Evolutionary conservation across 2,113 vertebrate genomes (phyloP).

Genomic region (Tetrao urogallus): DNA sequence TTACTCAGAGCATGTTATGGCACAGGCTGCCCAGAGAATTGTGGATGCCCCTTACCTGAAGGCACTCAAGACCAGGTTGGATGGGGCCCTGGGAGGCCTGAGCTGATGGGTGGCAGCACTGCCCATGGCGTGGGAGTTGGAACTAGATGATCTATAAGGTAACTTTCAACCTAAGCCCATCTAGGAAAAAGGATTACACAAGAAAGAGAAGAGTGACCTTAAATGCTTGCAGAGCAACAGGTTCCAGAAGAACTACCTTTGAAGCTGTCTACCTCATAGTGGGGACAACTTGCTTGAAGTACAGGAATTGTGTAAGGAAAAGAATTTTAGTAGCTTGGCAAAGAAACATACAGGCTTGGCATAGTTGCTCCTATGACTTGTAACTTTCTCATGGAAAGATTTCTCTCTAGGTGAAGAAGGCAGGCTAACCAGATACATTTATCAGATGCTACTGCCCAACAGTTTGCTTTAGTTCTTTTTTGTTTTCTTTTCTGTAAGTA

Average conservation of each 20-base stretch:
- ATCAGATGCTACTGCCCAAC: not conserved
- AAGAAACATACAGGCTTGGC: not conserved
- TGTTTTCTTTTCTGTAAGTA: not conserved
- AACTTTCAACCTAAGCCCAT: too few relatives aligned
- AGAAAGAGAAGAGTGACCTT: not conserved
- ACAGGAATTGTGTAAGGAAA: not conserved
- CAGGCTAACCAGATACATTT: not conserved
- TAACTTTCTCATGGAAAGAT: not conserved
- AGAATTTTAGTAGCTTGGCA: not conserved
- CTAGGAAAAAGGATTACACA: not conserved
- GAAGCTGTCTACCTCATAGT: not conserved
- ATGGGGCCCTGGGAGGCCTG: too few relatives aligned
- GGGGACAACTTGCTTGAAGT: not conserved
- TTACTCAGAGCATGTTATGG: too few relatives aligned
- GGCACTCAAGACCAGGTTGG: too few relatives aligned
- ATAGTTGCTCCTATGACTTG: not conserved
- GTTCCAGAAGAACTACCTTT: not conserved
- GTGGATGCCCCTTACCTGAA: too few relatives aligned
- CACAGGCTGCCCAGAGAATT: too few relatives aligned
- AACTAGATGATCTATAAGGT: too few relatives aligned
- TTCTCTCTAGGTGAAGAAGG: not conserved
- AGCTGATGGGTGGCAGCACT: too few relatives aligned
- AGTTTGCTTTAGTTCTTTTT: not conserved
- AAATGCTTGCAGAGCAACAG: not conserved
- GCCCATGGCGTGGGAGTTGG: too few relatives aligned